These are phyloP conservation scores for Battus philenor DNA, from an alignment of 1,140 invertebrate species.

Conservation along the genomic window DNA sequence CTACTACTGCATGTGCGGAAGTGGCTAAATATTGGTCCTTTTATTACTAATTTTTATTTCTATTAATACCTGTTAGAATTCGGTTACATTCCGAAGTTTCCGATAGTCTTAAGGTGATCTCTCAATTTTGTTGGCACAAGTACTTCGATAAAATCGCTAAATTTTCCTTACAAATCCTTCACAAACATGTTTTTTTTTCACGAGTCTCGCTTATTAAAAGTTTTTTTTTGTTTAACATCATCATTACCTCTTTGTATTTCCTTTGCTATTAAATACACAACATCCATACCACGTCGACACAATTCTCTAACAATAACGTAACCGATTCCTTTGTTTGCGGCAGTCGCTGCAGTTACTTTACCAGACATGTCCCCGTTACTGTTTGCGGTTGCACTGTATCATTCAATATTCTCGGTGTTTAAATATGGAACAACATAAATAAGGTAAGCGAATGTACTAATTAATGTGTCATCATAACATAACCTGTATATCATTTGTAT, in stretches of 20 bases:
- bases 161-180: slow-evolving; percentile 86
- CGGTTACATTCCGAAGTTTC: no score
- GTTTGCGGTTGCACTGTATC: background rate
- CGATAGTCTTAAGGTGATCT: no score
- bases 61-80: no score
- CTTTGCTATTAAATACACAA: slow-evolving; percentile 80
- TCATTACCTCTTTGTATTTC: slow-evolving; percentile 72
- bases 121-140: no score
- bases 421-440: background rate
- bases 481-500: no score
- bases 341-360: slow-evolving; percentile 77
- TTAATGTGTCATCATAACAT: no score
- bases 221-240: slow-evolving; percentile 76
- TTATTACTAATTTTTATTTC: no score
- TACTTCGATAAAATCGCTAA: no score
- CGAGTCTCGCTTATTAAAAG: slow-evolving; percentile 74
- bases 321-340: slow-evolving; percentile 85
- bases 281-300: slow-evolving; percentile 76
- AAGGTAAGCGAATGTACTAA: no score
- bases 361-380: slow-evolving; percentile 37
- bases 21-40: no score
- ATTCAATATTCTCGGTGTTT: background rate
- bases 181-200: slow-evolving; percentile 81
- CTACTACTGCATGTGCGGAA: no score
- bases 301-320: slow-evolving; percentile 80